A percentile compares a stretch with the other conserved stretches of the same genome.
These are phyloP conservation scores for Cerceris rybyensis DNA, from an alignment of 2,888 invertebrate species.

Conservation along the genomic window DNA sequence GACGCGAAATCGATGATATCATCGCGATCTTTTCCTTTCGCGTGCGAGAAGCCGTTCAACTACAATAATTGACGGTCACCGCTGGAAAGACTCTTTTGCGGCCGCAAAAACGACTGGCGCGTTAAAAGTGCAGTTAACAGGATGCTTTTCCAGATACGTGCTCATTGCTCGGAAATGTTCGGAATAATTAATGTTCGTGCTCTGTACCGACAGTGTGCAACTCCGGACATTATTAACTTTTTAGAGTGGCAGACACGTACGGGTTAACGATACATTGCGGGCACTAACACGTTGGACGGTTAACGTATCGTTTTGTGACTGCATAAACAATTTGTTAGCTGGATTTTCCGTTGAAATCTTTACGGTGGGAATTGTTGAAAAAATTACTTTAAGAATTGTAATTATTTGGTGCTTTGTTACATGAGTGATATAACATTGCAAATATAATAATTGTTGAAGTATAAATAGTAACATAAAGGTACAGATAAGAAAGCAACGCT, in stretches of 20 bases:
- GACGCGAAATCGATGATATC: conserved; percentile 37
- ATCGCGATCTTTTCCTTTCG: conserved; percentile 8
- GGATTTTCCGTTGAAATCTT: neutral
- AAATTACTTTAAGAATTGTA: too few relatives aligned
- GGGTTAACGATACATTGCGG: conserved; percentile 17
- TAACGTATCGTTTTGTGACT: neutral
- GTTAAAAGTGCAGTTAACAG: conserved; percentile 13
- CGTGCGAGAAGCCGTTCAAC: neutral
- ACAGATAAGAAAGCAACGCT: too few relatives aligned
- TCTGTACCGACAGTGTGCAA: neutral
- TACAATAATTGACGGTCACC: conserved; percentile 9
- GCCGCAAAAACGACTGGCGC: neutral
- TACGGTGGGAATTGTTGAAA: neutral
- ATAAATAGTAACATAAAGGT: too few relatives aligned
- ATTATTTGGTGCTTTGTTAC: too few relatives aligned
- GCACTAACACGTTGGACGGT: conserved; percentile 19
- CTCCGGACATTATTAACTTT: conserved; percentile 22
- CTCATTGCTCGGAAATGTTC: conserved; percentile 24
- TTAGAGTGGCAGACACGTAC: conserved; percentile 14
- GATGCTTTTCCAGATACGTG: conserved; percentile 15
- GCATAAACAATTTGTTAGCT: neutral
- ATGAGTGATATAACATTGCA: too few relatives aligned
- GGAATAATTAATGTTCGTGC: conserved; percentile 18
- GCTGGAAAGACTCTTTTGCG: neutral
- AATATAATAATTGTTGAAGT: too few relatives aligned